Conservation (phyloP, 2,888 invertebrate genomes). For the Formica aserva region DNA sequence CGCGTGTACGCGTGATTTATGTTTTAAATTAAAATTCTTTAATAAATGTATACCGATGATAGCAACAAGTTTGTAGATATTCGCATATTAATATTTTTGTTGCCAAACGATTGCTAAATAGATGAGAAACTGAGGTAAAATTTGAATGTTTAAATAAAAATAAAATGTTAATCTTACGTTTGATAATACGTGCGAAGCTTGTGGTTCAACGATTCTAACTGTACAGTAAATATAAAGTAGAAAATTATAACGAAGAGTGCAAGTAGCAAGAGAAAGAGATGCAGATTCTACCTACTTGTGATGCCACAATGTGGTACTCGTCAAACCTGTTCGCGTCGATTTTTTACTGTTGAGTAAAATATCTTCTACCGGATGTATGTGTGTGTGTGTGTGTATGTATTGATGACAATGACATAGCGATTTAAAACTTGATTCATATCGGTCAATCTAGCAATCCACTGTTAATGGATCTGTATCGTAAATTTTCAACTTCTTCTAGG, state of each 20-base stretch:
- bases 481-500: constrained; percentile 4
- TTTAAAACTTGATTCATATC: constrained; percentile 42
- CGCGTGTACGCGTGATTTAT: not conserved
- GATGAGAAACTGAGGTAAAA: not conserved
- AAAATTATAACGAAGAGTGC: constrained; percentile 19
- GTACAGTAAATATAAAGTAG: constrained; percentile 37
- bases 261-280: not conserved
- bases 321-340: constrained; percentile 46
- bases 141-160: not conserved
- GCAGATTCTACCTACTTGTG: constrained; percentile 27
- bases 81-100: not conserved
- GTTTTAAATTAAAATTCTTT: not conserved
- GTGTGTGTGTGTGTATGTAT: not conserved
- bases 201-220: constrained; percentile 38
- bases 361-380: constrained; percentile 31
- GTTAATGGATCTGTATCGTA: constrained; percentile 10
- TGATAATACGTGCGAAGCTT: constrained; percentile 6
- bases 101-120: not conserved
- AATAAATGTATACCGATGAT: not conserved
- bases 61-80: not conserved
- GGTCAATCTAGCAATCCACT: constrained; percentile 25
- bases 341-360: constrained; percentile 40
- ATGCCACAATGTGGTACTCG: constrained; percentile 47
- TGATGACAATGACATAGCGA: constrained; percentile 48
- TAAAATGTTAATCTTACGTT: constrained; percentile 2